Conservation (phyloP, 2,888 invertebrate genomes). For the Colostygia pectinataria region DNA sequence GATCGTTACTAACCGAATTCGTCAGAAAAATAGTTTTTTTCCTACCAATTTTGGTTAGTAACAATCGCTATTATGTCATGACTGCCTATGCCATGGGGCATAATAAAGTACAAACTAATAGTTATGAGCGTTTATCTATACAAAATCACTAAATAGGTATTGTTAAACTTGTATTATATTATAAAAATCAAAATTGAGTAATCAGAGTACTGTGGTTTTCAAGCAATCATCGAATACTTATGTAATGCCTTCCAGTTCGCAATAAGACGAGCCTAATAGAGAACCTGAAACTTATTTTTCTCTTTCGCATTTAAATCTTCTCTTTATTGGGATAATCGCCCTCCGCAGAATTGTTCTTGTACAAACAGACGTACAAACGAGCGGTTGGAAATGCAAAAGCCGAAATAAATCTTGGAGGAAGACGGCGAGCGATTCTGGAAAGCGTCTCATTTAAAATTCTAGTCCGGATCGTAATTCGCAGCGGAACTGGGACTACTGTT, state of each 20-base stretch:
- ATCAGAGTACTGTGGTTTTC: no score
- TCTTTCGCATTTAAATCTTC: conserved; percentile 39
- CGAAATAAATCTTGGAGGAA: conserved; percentile 69
- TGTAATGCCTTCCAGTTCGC: background rate
- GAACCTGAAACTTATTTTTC: conserved; percentile 3
- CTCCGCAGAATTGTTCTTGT: conserved; percentile 45
- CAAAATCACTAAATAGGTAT: no score
- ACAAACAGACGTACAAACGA: conserved; percentile 44
- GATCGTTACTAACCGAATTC: no score
- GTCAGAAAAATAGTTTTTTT: no score
- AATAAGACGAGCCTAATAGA: background rate
- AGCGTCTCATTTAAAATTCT: conserved; percentile 66
- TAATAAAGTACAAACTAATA: no score
- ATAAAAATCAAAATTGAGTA: no score
- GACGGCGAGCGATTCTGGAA: conserved; percentile 51
- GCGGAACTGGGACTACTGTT: conserved; percentile 34
- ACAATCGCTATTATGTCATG: no score
- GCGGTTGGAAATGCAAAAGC: conserved; percentile 63
- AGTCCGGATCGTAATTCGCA: conserved; percentile 50
- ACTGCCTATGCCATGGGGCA: no score
- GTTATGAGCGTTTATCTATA: no score
- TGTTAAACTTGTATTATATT: no score
- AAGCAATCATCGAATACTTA: background rate
- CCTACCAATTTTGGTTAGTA: no score
- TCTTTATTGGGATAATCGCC: conserved; percentile 60